Evolutionary conservation across 2,888 invertebrate genomes (phyloP), one percentile per base, ranked within the genome.

Genomic region (Platypus cylindrus): DNA sequence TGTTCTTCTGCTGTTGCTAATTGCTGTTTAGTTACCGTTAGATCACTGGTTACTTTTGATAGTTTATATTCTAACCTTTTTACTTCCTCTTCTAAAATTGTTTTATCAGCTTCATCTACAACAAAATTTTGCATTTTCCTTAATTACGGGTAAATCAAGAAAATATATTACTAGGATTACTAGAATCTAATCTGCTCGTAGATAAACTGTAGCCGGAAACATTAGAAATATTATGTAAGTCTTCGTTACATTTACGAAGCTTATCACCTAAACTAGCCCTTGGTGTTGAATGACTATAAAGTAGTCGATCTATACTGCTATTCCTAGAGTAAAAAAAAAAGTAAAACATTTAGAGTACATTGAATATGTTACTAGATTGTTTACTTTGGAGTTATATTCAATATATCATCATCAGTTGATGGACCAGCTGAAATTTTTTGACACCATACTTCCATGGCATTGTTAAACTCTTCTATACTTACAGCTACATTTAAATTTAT

Each of bases 381-480:
- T 31, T 47, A 47, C 48, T 41, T 46, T 24, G 47, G 41, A 22
- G 45, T 42, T 33, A 28, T 30, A 32, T 43, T 40, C 36, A 43
- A 44, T 24, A 40, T 43, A 17, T 32, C 36, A 23, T 27, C 27
- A 27, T 27, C 36, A 26, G 26, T 39, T 13, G 41, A 34, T 30
- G 37, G 34, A 14, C 38, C 29, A 34, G 37, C 43, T 22, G 37
- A 32, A 16, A 55, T 40, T 43, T 50, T 49, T 31, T 48, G 37
- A 14, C 51, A 47, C 57, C 57, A 57, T 29, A 47, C 45, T 23
- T 37, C 45, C 53, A 56, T 52, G 2, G 47, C 45, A 30, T 45
- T 41, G 30, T 45, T 48, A 47, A 56, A 57, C 12, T 35, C 29
- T 29, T 48, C 46, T 26, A 45, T 43, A 16, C 33, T 44, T 2